These are phyloP conservation scores for Idris sp. DNA, from an alignment of 1,140 invertebrate species.

Conservation along the genomic window DNA sequence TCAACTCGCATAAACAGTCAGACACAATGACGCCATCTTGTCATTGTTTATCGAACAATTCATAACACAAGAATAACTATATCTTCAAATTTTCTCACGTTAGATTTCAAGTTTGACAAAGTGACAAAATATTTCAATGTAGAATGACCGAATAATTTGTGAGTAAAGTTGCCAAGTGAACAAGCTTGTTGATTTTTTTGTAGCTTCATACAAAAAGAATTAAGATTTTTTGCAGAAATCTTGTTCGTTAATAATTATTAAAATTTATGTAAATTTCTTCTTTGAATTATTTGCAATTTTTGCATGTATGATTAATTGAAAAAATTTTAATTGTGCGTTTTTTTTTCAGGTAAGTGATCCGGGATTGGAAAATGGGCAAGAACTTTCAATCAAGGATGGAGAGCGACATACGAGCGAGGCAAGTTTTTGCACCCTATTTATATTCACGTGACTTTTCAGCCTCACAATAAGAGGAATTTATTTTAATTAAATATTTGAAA, in stretches of 20 bases:
- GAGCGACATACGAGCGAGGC: slow-evolving; percentile 6
- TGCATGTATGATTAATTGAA: slow-evolving; percentile 5
- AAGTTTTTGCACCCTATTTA: slow-evolving; percentile 34
- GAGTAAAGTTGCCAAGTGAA: too few relatives aligned
- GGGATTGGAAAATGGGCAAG: slow-evolving; percentile 3
- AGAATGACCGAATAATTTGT: too few relatives aligned
- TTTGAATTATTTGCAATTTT: background rate
- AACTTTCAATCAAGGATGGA: slow-evolving; percentile 8
- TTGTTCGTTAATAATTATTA: too few relatives aligned
- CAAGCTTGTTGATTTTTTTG: too few relatives aligned
- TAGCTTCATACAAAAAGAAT: too few relatives aligned
- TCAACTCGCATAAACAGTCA: too few relatives aligned
- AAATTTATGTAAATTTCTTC: too few relatives aligned
- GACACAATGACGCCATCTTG: slow-evolving; percentile 26
- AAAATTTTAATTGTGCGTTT: slow-evolving; percentile 6
- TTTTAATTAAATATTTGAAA: slow-evolving; percentile 24
- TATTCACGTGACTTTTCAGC: slow-evolving; percentile 18
- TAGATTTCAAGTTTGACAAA: background rate
- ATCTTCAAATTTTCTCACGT: slow-evolving; percentile 6
- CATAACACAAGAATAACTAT: background rate
- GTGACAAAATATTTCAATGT: too few relatives aligned
- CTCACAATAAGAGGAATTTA: slow-evolving; percentile 8
- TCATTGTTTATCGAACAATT: slow-evolving; percentile 31
- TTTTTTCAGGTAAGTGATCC: slow-evolving; percentile 34
- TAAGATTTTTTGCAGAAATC: too few relatives aligned